Percentiles rank a stretch among this genome's conserved stretches.
Evolutionary conservation across 2,888 invertebrate species (phyloP).

Genomic region (Urechis unicinctus): DNA sequence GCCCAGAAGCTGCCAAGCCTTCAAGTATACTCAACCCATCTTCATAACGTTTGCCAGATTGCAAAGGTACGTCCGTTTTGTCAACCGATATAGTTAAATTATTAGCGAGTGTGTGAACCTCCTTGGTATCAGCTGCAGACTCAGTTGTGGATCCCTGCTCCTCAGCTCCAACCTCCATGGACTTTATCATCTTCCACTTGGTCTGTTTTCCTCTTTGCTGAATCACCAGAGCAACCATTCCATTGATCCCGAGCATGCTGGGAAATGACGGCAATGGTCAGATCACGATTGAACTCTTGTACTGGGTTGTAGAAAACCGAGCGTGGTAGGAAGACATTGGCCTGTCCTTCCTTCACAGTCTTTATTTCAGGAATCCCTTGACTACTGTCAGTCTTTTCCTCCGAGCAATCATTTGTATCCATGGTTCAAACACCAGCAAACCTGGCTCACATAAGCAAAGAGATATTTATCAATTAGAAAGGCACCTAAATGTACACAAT

Average conservation of each 20-base stretch:
- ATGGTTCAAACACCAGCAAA: too few species aligned
- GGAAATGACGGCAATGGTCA: constrained; percentile 55
- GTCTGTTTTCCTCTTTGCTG: not conserved
- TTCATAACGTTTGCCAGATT: constrained; percentile 28
- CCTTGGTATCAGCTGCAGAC: not conserved
- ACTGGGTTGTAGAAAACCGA: constrained; percentile 96
- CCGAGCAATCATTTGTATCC: too few species aligned
- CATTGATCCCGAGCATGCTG: constrained; percentile 25
- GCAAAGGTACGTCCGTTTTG: constrained; percentile 6
- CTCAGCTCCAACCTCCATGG: too few species aligned
- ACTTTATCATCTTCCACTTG: not conserved
- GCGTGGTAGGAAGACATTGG: constrained; percentile 62
- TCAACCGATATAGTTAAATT: not conserved
- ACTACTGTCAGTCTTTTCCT: too few species aligned
- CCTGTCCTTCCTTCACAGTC: constrained; percentile 74
- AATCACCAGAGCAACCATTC: constrained; percentile 6
- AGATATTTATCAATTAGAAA: too few species aligned
- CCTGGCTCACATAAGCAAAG: too few species aligned
- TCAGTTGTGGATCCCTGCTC: not conserved
- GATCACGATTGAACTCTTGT: constrained; percentile 88
- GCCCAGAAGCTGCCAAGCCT: constrained; percentile 90
- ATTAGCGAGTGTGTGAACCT: not conserved
- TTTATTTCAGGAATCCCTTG: too few species aligned
- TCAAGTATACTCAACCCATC: constrained; percentile 65
- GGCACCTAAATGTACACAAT: too few species aligned